phyloP scores from a whole-genome alignment of 2,797 vertebrate species.

The Sternotherus odoratus region DNA sequence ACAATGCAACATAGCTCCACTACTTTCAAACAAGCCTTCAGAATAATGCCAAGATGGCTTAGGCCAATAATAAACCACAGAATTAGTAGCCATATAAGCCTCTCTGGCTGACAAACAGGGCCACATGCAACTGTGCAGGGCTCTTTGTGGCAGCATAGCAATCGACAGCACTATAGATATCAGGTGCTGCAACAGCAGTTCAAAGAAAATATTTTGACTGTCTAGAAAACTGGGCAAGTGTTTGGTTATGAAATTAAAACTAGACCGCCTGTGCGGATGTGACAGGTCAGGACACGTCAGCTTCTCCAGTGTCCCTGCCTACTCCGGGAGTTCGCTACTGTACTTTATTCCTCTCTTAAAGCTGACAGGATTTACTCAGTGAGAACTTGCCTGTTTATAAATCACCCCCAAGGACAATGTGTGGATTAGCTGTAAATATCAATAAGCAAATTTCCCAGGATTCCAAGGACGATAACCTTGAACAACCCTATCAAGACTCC shows the following conservation, averaged over 20 bases:
- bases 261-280: accelerated
- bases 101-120: not conserved
- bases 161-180: not conserved
- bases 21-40: not conserved
- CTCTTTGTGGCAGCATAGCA: not conserved
- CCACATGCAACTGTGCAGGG: accelerated
- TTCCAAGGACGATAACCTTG: not conserved
- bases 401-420: accelerated
- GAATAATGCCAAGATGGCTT: not conserved
- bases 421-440: not conserved
- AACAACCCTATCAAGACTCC: not conserved
- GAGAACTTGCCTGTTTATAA: not conserved
- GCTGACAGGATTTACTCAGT: not conserved
- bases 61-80: not conserved
- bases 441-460: not conserved
- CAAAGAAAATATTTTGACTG: not conserved
- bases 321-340: accelerated
- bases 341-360: accelerated
- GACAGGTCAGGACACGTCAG: not conserved
- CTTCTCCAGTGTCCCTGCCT: not conserved
- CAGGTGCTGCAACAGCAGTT: accelerated
- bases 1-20: accelerated
- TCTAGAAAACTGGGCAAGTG: not conserved
- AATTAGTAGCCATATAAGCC: not conserved
- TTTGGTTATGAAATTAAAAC: not conserved